phyloP scores from a whole-genome alignment of 2,888 invertebrate species.

The Adelognathus sp. region DNA sequence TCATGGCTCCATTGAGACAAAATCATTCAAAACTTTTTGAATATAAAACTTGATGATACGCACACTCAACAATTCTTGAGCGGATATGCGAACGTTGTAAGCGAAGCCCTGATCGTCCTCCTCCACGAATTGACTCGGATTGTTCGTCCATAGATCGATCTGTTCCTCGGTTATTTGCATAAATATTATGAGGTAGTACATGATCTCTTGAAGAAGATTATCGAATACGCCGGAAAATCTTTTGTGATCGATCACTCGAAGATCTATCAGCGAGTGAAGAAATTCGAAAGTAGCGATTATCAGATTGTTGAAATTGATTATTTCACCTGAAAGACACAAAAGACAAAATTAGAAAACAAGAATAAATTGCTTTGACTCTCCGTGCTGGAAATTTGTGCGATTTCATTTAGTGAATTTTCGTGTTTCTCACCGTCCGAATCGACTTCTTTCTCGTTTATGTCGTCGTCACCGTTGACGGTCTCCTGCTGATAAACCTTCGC shows the following conservation, averaged over 20 bases:
- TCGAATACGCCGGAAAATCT: conserved; percentile 84
- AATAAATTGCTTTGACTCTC: too few species aligned
- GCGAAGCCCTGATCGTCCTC: conserved; percentile 86
- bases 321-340: conserved; percentile 82
- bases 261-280: conserved; percentile 83
- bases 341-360: background rate
- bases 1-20: background rate
- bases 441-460: conserved; percentile 82
- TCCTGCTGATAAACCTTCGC: conserved; percentile 86
- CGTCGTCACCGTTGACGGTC: conserved; percentile 84
- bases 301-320: conserved; percentile 85
- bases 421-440: conserved; percentile 85
- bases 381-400: too few species aligned
- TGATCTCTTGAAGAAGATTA: conserved; percentile 84
- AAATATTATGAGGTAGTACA: conserved; percentile 86
- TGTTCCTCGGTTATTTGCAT: conserved; percentile 88
- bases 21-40: background rate
- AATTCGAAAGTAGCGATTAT: conserved; percentile 87
- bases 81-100: conserved; percentile 86
- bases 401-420: too few species aligned
- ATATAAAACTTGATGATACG: conserved; percentile 53
- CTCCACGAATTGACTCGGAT: conserved; percentile 87
- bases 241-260: conserved; percentile 83
- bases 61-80: conserved; percentile 85
- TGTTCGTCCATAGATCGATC: conserved; percentile 84